phyloP scores from a whole-genome alignment of 2,113 vertebrate genomes.

The Megaceryle torquata region DNA sequence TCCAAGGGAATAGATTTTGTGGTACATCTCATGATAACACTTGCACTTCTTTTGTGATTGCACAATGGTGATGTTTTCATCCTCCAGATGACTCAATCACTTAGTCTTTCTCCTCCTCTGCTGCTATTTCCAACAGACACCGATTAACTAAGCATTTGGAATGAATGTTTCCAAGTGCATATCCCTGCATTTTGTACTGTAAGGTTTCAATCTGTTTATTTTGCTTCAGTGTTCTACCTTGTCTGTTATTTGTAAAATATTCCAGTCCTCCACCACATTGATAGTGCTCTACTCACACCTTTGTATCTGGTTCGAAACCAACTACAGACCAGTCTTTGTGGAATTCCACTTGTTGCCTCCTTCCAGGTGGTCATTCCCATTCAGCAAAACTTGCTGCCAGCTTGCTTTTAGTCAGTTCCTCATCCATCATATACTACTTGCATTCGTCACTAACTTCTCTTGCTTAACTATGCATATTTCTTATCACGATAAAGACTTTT shows the following conservation, averaged over 20 bases:
- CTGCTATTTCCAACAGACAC: background rate
- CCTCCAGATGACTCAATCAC: background rate
- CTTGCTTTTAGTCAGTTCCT: background rate
- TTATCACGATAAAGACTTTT: background rate
- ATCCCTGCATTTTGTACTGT: background rate
- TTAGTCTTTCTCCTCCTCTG: background rate
- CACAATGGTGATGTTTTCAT: background rate
- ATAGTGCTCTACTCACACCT: background rate
- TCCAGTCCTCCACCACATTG: background rate
- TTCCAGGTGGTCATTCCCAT: background rate
- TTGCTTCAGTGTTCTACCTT: background rate
- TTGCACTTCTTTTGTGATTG: background rate
- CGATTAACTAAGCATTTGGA: background rate
- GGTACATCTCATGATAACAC: background rate
- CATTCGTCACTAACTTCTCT: background rate
- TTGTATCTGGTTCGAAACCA: background rate
- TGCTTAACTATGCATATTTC: background rate
- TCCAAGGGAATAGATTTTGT: background rate
- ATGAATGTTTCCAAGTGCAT: background rate
- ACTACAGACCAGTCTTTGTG: background rate
- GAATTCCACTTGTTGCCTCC: background rate
- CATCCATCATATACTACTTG: background rate
- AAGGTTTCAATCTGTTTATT: background rate
- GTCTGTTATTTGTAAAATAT: background rate
- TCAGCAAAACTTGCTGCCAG: background rate